phyloP scores from a whole-genome alignment of 2,797 vertebrate species.

The Lutjanus argentimaculatus region DNA sequence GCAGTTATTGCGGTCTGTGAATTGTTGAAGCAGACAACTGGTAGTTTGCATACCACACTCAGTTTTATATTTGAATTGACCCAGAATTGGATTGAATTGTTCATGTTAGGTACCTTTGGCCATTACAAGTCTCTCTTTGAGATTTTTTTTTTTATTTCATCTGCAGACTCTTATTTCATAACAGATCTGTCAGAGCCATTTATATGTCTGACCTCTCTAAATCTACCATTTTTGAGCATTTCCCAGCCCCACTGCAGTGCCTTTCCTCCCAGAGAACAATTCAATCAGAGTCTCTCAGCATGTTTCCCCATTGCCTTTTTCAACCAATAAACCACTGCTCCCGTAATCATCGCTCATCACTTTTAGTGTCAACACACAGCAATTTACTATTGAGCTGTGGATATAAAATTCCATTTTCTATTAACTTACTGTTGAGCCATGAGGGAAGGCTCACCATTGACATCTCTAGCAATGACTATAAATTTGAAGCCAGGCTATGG shows the following conservation, averaged over 20 bases:
- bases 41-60: neutral
- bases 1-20: neutral
- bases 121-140: conserved; percentile 2
- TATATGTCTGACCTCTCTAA: neutral
- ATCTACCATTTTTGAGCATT: neutral
- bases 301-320: conserved; percentile 46
- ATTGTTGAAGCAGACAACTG: neutral
- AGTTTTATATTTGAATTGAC: neutral
- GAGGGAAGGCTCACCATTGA: conserved; percentile 35
- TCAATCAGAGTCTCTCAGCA: conserved; percentile 35
- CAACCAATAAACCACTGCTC: conserved; percentile 44
- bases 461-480: conserved; percentile 40
- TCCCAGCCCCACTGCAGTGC: neutral
- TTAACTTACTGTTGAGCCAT: conserved; percentile 46
- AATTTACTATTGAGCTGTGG: conserved; percentile 57
- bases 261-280: conserved; percentile 27
- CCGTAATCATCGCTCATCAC: conserved; percentile 63
- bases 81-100: neutral
- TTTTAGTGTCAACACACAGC: conserved; percentile 56
- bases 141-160: neutral
- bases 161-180: neutral
- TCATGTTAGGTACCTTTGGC: neutral
- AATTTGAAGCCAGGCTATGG: conserved; percentile 33
- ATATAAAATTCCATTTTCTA: conserved; percentile 59
- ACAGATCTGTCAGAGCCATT: neutral